Base-by-base conservation (phyloP, 2,113 vertebrate species). In the Oenanthe melanoleuca region DNA sequence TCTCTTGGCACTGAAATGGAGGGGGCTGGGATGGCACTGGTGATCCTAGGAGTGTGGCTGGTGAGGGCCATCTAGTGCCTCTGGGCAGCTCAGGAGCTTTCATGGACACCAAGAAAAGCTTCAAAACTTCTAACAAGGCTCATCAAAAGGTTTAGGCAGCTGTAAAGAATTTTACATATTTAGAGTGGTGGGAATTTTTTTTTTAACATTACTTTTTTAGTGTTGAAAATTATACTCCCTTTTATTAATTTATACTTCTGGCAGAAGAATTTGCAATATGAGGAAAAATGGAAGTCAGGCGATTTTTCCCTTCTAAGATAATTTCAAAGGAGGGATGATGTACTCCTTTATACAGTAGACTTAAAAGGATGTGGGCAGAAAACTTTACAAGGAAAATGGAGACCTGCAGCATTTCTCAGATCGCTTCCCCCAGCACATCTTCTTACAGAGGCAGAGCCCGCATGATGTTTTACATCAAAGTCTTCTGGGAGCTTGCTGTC, bases 341-440 rank as follows among this genome's bases (percentile, higher is more conserved):
- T 10, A 20, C 53, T 79, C 26, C 69, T 52, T 66, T 82, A 38
- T 44, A 28, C 38, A 72, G 53, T 24, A 53, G 5, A 1, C 57
- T 79, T 28, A 14, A 64, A 81, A 92, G 79, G 80, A 91, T 59
- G 74, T 70, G 84, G 81, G 87, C 71, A 94, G 89, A 81, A 85
- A 67, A 47, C 44, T 80, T 91, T 16, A 69, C 38, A 61, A 49
- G 64, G 91, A 88, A 94, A 92, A 77, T 8, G n/a, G 50, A 94
- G 83, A 83, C 37, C 71, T 78, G 75, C 40, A 83, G 1, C 86
- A 80, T 85, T 86, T 92, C 87, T 94, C 85, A 83, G 90, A 86
- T 80, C 6, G 0, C 74, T 93, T 89, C 60, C 86, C 40, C 50
- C 87, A 60, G 24, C 67, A 71, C 64, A 67, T 94, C 67, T 87